Conservation (phyloP, 64 coral and sea anemone genomes). For the Montipora sp. region DNA sequence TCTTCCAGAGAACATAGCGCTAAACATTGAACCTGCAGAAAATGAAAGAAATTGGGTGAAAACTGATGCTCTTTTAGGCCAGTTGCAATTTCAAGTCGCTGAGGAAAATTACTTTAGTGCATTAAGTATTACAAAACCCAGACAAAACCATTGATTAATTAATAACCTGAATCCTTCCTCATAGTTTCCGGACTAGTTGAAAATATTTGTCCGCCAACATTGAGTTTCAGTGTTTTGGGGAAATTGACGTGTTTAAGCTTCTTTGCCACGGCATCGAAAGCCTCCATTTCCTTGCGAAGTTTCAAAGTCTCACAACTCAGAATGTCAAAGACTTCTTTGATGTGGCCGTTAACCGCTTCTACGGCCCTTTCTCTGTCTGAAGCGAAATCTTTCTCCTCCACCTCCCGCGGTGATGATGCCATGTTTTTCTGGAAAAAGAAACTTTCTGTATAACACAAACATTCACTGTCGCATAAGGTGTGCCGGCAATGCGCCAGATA, state of each 20-base stretch:
- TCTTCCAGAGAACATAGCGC: conserved; percentile 33
- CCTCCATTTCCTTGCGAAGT: conserved; percentile 38
- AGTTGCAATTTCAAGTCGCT: too few relatives aligned
- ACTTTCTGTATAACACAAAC: too few relatives aligned
- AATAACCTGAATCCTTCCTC: conserved; percentile 9
- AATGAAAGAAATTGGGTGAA: too few relatives aligned
- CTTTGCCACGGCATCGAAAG: conserved; percentile 54
- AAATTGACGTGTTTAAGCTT: conserved; percentile 46
- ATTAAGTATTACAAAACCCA: too few relatives aligned
- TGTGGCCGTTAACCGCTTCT: background rate
- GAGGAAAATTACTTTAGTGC: too few relatives aligned
- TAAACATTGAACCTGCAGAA: background rate
- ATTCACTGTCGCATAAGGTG: too few relatives aligned
- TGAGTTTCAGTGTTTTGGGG: conserved; percentile 32
- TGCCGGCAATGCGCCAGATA: too few relatives aligned
- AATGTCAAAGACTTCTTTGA: background rate
- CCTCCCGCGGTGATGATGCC: too few relatives aligned
- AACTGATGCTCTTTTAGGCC: too few relatives aligned
- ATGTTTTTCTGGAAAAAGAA: too few relatives aligned
- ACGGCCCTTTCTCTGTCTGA: background rate
- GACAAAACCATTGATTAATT: too few relatives aligned
- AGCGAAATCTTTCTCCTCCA: too few relatives aligned
- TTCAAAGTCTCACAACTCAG: conserved; percentile 1
- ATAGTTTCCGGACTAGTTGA: conserved; percentile 32
- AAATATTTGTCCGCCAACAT: conserved; percentile 43